Percentiles rank a stretch among this genome's conserved stretches.
Conservation (phyloP, 2,797 vertebrate species). For the Schizopygopsis pylzovi region DNA sequence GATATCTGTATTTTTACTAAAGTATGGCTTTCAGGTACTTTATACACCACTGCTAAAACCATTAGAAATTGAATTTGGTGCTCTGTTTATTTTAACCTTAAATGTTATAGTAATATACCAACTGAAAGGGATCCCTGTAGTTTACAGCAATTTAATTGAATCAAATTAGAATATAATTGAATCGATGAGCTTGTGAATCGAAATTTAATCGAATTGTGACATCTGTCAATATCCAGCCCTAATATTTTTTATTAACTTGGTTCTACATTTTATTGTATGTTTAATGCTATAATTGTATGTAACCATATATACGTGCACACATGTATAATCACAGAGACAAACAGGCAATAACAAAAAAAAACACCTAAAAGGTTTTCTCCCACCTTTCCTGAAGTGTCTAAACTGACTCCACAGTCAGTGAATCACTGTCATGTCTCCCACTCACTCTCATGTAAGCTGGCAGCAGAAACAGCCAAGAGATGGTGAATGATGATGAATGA, state of each 20-base stretch:
- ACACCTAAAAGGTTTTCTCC: neutral
- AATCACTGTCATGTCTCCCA: conserved; percentile 26
- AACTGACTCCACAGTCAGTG: conserved; percentile 20
- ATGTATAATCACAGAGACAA: neutral
- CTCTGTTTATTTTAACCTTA: neutral
- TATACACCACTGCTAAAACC: too few species aligned
- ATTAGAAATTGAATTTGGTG: neutral
- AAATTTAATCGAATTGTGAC: neutral
- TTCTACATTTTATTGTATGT: neutral
- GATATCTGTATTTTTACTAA: too few species aligned
- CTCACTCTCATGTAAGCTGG: neutral
- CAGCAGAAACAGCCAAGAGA: conserved; percentile 22
- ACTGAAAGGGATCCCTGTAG: neutral
- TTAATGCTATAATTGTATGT: neutral
- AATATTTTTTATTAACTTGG: neutral
- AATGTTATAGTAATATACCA: neutral
- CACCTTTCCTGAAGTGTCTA: conserved; percentile 11
- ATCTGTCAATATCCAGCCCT: neutral
- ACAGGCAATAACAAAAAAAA: neutral
- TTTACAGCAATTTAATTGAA: neutral
- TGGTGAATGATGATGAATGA: conserved; percentile 55
- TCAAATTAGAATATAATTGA: neutral
- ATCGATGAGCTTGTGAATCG: neutral
- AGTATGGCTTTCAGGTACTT: too few species aligned
- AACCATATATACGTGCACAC: neutral